Evolutionary conservation across 2,113 vertebrate species (phyloP).

Genomic region (Gopherus flavomarginatus): DNA sequence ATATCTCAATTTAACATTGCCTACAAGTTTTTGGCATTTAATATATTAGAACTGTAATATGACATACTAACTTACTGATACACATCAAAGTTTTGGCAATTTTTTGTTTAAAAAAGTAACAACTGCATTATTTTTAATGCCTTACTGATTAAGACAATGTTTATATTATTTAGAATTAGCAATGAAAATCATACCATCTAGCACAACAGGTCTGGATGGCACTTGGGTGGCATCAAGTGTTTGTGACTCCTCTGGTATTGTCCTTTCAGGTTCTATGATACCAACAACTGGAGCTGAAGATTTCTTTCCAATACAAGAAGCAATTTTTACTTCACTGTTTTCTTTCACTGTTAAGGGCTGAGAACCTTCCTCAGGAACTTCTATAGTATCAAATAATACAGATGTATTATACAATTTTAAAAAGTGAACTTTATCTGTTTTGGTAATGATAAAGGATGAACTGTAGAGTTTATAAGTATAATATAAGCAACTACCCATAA

Average conservation of each 20-base stretch:
- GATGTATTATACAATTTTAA: not conserved
- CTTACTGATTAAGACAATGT: not conserved
- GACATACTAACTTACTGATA: not conserved
- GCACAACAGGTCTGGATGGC: not conserved
- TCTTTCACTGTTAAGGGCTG: slow-evolving; percentile 39
- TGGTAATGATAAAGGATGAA: not conserved
- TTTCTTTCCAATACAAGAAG: slow-evolving; percentile 22
- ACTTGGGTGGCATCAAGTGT: not conserved
- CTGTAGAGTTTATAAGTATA: not conserved
- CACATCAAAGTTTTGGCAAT: not conserved
- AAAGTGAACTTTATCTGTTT: slow-evolving; percentile 6
- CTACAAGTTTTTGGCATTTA: not conserved
- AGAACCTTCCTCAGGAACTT: slow-evolving; percentile 39
- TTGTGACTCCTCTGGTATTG: not conserved
- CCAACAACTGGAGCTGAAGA: not conserved
- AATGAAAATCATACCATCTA: slow-evolving; percentile 59
- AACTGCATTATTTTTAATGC: not conserved
- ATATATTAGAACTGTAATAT: not conserved
- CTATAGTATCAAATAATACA: slow-evolving; percentile 53
- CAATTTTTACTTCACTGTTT: slow-evolving; percentile 43
- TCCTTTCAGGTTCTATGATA: slow-evolving; percentile 2
- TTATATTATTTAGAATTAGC: not conserved
- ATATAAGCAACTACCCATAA: not conserved
- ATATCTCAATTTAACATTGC: not conserved
- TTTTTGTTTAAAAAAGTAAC: not conserved